Evolutionary conservation across 2,888 invertebrate species (phyloP).

Genomic region (Drosophila maculinotata): DNA sequence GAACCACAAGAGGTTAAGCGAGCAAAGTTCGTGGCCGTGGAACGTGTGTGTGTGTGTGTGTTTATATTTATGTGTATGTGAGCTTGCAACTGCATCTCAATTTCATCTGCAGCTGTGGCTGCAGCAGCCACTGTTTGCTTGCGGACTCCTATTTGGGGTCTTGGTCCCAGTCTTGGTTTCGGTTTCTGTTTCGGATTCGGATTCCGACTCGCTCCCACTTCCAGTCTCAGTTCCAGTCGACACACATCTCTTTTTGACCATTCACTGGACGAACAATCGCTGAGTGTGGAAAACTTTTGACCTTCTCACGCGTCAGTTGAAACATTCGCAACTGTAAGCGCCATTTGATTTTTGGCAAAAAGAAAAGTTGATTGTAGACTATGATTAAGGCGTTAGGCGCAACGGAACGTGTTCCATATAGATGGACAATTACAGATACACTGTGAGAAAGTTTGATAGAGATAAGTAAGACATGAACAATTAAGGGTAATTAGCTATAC

Average conservation of each 20-base stretch:
- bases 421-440: conserved; percentile 1
- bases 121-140: conserved; percentile 60
- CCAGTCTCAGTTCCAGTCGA: conserved; percentile 24
- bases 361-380: conserved; percentile 44
- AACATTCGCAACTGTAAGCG: conserved; percentile 61
- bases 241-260: conserved; percentile 25
- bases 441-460: background rate
- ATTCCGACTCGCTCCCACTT: conserved; percentile 9
- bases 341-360: conserved; percentile 49
- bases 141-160: conserved; percentile 35
- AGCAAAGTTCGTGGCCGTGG: conserved; percentile 82
- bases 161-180: conserved; percentile 28
- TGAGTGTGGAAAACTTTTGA: conserved; percentile 63
- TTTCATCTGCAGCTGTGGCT: conserved; percentile 73
- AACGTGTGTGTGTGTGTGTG: conserved; percentile 69
- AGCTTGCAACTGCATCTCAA: conserved; percentile 63
- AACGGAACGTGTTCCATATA: conserved; percentile 13
- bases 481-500: no score
- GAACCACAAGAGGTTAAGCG: conserved; percentile 67
- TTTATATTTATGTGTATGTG: conserved; percentile 6
- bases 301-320: conserved; percentile 69
- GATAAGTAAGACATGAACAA: no score
- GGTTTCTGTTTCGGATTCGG: no score
- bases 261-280: conserved; percentile 13
- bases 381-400: conserved; percentile 34